Evolutionary conservation across 2,113 vertebrate genomes (phyloP).

Genomic region (Bucco capensis): DNA sequence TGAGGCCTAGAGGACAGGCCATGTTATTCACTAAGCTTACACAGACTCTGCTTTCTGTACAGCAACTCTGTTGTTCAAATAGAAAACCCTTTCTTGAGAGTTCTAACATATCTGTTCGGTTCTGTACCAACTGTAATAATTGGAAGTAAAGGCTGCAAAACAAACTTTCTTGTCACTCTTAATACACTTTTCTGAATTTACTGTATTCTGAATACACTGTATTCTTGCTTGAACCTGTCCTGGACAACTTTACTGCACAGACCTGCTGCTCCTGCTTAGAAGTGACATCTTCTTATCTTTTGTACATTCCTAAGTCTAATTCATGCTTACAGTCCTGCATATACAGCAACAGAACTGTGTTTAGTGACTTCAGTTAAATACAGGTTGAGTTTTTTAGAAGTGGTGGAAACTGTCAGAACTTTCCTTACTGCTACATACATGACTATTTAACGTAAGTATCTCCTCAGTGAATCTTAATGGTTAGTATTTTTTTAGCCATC

Average conservation of each 20-base stretch:
- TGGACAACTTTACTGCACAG: background rate
- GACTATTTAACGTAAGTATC: background rate
- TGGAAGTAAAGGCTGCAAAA: conserved; percentile 56
- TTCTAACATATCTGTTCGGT: background rate
- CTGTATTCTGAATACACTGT: background rate
- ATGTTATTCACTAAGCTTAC: background rate
- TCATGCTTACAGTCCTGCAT: background rate
- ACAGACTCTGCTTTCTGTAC: background rate
- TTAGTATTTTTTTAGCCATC: background rate
- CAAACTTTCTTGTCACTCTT: background rate
- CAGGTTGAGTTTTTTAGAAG: too few relatives aligned
- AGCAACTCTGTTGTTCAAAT: background rate
- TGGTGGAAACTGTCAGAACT: too few relatives aligned
- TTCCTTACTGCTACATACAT: too few relatives aligned
- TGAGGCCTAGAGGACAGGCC: background rate
- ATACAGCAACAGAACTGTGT: background rate
- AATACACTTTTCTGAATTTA: background rate
- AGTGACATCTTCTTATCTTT: background rate
- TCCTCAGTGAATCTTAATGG: background rate
- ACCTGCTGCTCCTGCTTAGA: background rate
- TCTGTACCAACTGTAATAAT: conserved; percentile 34
- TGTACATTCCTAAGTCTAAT: background rate
- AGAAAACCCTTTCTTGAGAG: background rate
- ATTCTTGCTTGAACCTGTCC: background rate
- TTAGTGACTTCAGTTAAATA: background rate